Conservation (phyloP, 2,113 vertebrate species). For the Megaleporinus macrocephalus region DNA sequence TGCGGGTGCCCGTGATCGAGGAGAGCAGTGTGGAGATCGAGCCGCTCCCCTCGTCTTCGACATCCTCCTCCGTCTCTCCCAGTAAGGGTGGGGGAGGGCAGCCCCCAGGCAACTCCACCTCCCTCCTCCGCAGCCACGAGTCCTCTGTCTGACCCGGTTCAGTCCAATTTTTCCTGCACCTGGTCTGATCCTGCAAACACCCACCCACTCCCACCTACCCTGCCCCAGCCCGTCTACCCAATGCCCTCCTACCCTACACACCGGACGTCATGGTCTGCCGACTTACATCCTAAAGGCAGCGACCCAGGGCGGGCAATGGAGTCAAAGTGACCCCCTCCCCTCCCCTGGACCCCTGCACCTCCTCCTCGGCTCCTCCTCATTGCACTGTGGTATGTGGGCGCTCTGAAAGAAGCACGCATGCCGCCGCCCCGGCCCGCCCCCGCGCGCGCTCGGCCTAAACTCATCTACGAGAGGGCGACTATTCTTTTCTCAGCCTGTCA, state of each 20-base stretch:
- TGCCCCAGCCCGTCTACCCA: neutral
- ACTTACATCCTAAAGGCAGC: neutral
- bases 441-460: conserved; percentile 40
- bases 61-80: conserved; percentile 60
- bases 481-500: conserved; percentile 37
- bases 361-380: conserved; percentile 16
- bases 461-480: conserved; percentile 36
- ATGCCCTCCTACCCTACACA: conserved; percentile 10
- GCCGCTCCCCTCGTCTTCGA: conserved; percentile 66
- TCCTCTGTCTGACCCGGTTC: conserved; percentile 78
- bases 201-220: conserved; percentile 5
- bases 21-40: conserved; percentile 81
- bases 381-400: conserved; percentile 39
- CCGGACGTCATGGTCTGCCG: neutral
- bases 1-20: conserved; percentile 76
- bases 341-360: neutral
- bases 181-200: neutral
- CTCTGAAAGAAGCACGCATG: conserved; percentile 39
- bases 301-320: neutral
- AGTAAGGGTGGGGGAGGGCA: conserved; percentile 60
- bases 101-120: conserved; percentile 65
- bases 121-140: conserved; percentile 76
- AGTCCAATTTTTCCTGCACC: conserved; percentile 1
- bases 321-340: neutral
- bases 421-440: conserved; percentile 33